Conservation (phyloP, 2,113 vertebrate species). For the Lophius piscatorius region DNA sequence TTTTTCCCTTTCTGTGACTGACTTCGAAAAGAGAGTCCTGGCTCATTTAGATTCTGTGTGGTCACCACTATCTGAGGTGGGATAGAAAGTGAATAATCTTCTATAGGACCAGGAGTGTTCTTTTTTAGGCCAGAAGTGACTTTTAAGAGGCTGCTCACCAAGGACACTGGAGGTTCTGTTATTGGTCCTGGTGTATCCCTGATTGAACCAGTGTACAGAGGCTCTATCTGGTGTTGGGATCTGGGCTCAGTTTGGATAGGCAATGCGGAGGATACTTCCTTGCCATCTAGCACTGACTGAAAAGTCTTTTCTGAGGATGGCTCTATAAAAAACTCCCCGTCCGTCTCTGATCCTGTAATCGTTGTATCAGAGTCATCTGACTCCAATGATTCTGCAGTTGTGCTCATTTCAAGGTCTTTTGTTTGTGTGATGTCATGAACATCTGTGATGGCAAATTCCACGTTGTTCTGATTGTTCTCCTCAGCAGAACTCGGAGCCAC, state of each 20-base stretch:
- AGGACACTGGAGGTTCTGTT: conserved; percentile 60
- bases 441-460: conserved; percentile 35
- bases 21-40: conserved; percentile 47
- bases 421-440: conserved; percentile 48
- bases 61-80: conserved; percentile 71
- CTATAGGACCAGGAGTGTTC: conserved; percentile 54
- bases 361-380: conserved; percentile 71
- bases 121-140: conserved; percentile 14
- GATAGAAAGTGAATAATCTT: conserved; percentile 18
- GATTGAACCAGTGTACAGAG: not conserved
- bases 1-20: conserved; percentile 30
- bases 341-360: conserved; percentile 61
- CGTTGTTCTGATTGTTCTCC: conserved; percentile 4
- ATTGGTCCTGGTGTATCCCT: conserved; percentile 53
- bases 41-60: conserved; percentile 74
- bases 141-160: conserved; percentile 32
- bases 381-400: conserved; percentile 32
- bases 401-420: conserved; percentile 23
- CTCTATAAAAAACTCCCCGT: conserved; percentile 44
- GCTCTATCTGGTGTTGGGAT: conserved; percentile 25
- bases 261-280: conserved; percentile 13
- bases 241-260: conserved; percentile 59
- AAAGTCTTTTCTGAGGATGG: conserved; percentile 13
- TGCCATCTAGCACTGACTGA: conserved; percentile 28
- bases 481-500: conserved; percentile 31